These are phyloP conservation scores for Anisognathus igniventris DNA, from an alignment of 2,797 vertebrate genomes.

Conservation along the genomic window DNA sequence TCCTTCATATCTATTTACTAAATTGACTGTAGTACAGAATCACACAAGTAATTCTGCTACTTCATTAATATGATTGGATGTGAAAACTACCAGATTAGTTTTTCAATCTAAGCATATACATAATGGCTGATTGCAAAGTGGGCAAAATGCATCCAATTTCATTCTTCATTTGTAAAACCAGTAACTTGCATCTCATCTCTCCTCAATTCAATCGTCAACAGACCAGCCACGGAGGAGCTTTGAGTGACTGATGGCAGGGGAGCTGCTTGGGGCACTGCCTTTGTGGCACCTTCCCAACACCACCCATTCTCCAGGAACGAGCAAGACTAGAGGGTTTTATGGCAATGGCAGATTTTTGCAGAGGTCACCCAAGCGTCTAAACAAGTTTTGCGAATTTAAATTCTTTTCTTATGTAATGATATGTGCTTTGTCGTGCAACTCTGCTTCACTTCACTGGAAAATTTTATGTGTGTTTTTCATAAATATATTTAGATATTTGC, in stretches of 20 bases:
- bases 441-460: background rate
- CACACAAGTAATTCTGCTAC: conserved; percentile 63
- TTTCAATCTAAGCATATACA: conserved; percentile 49
- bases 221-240: background rate
- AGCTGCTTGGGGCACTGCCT: background rate
- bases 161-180: conserved; percentile 48
- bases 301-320: background rate
- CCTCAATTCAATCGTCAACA: background rate
- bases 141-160: conserved; percentile 52
- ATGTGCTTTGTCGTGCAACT: background rate
- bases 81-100: conserved; percentile 66
- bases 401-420: background rate
- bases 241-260: background rate
- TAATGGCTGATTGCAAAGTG: conserved; percentile 54
- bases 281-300: background rate
- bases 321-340: background rate
- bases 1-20: conserved; percentile 74
- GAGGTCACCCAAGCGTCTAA: background rate
- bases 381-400: background rate
- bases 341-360: background rate
- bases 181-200: conserved; percentile 33
- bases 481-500: background rate
- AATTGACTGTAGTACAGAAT: conserved; percentile 65
- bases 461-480: background rate
- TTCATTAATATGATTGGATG: conserved; percentile 66